Evolutionary conservation across 2,113 vertebrate species (phyloP).

Genomic region (Lipophrys pholis): DNA sequence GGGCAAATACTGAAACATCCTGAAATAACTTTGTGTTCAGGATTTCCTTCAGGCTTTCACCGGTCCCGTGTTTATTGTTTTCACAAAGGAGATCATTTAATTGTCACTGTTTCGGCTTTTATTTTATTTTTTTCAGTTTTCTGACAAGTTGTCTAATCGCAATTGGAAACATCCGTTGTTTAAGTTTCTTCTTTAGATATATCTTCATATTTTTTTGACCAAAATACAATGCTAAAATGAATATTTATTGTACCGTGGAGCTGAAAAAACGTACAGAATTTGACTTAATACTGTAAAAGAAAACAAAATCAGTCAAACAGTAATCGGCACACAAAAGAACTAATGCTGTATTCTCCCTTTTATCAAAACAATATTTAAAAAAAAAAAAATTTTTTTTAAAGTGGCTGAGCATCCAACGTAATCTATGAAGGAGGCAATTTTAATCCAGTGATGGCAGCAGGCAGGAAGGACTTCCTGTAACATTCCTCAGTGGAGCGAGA

Average conservation of each 20-base stretch:
- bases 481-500: slow-evolving; percentile 7
- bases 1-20: slow-evolving; percentile 11
- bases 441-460: neutral
- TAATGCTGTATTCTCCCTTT: too few species aligned
- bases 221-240: too few species aligned
- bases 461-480: slow-evolving; percentile 31
- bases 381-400: neutral
- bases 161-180: too few species aligned
- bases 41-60: slow-evolving; percentile 41
- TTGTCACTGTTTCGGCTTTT: neutral
- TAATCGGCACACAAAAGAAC: neutral
- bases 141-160: neutral
- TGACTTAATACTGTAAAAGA: too few species aligned
- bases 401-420: neutral
- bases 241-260: too few species aligned
- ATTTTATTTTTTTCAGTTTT: neutral
- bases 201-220: too few species aligned
- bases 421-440: too few species aligned
- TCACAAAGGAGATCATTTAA: neutral
- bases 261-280: too few species aligned
- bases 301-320: too few species aligned
- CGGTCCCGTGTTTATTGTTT: slow-evolving; percentile 40
- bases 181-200: too few species aligned
- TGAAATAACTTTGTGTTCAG: neutral
- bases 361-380: too few species aligned